A percentile compares a stretch with the other conserved stretches of the same genome.
Evolutionary conservation across 2,113 vertebrate genomes (phyloP).

Genomic region (Nycticorax nycticorax): DNA sequence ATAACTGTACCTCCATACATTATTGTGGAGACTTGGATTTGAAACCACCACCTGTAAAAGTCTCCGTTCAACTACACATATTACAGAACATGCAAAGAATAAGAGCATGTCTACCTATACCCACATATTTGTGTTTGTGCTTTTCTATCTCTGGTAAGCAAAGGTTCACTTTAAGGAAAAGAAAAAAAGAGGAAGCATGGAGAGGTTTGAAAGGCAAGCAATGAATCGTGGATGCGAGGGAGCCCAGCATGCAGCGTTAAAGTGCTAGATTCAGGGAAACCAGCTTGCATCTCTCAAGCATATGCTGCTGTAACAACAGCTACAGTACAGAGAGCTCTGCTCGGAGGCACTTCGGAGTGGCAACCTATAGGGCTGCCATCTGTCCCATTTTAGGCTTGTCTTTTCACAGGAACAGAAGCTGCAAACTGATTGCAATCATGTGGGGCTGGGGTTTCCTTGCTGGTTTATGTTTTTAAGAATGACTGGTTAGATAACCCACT

Average conservation of each 20-base stretch:
- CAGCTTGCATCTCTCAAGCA: slow-evolving; percentile 46
- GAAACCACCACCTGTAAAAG: background rate
- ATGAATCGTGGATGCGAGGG: background rate
- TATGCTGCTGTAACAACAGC: slow-evolving; percentile 48
- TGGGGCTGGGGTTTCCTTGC: slow-evolving; percentile 20
- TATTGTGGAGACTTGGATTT: background rate
- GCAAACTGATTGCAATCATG: background rate
- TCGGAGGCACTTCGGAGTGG: slow-evolving; percentile 6
- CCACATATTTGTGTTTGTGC: background rate
- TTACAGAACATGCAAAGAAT: background rate
- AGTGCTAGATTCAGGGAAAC: background rate
- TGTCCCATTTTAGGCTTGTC: slow-evolving; percentile 29
- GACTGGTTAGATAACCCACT: background rate
- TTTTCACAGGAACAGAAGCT: slow-evolving; percentile 15
- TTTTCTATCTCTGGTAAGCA: background rate
- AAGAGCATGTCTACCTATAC: background rate
- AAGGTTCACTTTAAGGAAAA: background rate
- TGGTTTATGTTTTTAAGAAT: slow-evolving; percentile 33
- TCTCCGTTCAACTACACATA: background rate
- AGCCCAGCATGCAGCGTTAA: background rate
- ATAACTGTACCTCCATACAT: background rate
- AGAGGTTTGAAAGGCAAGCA: background rate
- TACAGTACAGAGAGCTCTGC: slow-evolving; percentile 14
- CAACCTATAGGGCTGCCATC: slow-evolving; percentile 60
- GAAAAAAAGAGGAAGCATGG: background rate